These are phyloP conservation scores for Burhinus oedicnemus DNA, from an alignment of 2,113 vertebrate species.

Conservation along the genomic window DNA sequence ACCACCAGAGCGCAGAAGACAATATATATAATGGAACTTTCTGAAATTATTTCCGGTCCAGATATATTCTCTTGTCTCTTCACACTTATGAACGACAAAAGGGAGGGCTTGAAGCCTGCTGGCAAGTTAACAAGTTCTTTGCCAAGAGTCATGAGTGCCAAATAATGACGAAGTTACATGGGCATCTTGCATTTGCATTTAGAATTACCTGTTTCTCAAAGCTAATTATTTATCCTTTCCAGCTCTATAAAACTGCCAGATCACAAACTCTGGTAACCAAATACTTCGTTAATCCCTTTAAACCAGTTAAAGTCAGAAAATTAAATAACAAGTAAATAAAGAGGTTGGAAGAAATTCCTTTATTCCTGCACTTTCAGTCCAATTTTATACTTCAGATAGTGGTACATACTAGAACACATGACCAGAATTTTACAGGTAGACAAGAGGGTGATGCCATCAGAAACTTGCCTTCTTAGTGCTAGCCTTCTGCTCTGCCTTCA, in stretches of 20 bases:
- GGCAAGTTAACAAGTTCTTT: neutral
- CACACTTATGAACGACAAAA: neutral
- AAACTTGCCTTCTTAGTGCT: neutral
- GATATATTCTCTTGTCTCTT: conserved; percentile 24
- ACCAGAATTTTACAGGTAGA: neutral
- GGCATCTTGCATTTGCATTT: neutral
- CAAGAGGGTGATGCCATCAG: neutral
- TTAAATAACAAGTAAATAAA: neutral
- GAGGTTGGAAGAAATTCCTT: neutral
- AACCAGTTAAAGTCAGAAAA: neutral
- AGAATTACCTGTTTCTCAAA: neutral
- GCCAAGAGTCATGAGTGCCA: neutral
- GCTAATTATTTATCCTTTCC: neutral
- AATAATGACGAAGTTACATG: neutral
- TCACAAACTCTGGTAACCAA: neutral
- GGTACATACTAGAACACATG: neutral
- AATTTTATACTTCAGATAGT: neutral
- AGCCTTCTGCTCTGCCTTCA: neutral
- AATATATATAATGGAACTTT: conserved; percentile 18
- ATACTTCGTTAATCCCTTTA: neutral
- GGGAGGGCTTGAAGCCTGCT: neutral
- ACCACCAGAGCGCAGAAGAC: neutral
- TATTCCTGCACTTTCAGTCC: neutral
- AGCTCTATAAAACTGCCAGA: neutral
- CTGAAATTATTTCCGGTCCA: conserved; percentile 22